Evolutionary conservation across 2,797 vertebrate species (phyloP).

Genomic region (Gastrophryne carolinensis): DNA sequence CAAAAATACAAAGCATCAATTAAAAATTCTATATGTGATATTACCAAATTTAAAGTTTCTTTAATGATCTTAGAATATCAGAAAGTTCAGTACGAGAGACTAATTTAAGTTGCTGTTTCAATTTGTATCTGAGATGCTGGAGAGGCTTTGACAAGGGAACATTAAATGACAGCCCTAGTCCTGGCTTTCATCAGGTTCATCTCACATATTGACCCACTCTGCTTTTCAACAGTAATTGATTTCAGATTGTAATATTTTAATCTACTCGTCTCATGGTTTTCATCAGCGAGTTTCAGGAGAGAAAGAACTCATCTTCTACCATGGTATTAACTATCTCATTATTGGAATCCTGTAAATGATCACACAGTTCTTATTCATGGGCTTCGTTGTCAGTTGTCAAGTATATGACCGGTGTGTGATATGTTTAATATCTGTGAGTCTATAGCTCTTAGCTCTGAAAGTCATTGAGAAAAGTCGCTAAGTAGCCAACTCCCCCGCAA

Average conservation of each 20-base stretch:
- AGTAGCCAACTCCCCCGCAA: too few relatives aligned
- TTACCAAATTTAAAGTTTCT: too few relatives aligned
- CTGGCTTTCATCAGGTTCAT: conserved; percentile 10
- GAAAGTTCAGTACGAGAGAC: not conserved
- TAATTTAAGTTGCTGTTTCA: conserved; percentile 1
- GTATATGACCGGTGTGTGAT: not conserved
- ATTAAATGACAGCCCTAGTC: conserved; percentile 28
- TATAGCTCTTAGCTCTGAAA: too few relatives aligned
- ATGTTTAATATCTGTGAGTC: not conserved
- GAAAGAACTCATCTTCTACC: not conserved
- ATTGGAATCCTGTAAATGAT: conserved; percentile 27
- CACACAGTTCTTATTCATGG: not conserved
- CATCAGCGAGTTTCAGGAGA: not conserved
- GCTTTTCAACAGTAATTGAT: conserved; percentile 44
- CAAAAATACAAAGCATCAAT: too few relatives aligned
- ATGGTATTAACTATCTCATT: conserved; percentile 12
- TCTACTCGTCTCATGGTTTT: conserved; percentile 14
- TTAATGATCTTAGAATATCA: not conserved
- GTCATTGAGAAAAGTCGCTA: too few relatives aligned
- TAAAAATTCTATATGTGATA: too few relatives aligned
- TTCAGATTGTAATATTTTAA: conserved; percentile 47
- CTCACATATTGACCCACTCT: conserved; percentile 36
- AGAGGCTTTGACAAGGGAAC: not conserved
- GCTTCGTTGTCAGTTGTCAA: not conserved
- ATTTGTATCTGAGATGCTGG: conserved; percentile 4